Evolutionary conservation across 2,113 vertebrate genomes (phyloP).

Genomic region (Trinectes maculatus): DNA sequence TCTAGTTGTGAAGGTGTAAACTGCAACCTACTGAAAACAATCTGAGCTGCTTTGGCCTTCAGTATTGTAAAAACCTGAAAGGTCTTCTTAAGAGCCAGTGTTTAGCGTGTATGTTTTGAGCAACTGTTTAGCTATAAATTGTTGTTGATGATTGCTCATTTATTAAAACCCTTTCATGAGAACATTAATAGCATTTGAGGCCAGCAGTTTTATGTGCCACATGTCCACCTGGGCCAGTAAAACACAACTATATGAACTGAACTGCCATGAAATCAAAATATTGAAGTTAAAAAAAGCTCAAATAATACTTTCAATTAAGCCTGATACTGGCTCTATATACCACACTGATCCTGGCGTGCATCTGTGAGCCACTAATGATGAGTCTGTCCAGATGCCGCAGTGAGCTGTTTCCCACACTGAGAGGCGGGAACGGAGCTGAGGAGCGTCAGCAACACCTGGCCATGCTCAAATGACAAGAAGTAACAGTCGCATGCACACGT

Average conservation of each 20-base stretch:
- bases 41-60: no score
- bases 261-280: conserved; percentile 16
- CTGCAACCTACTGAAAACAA: no score
- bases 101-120: no score
- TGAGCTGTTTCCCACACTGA: conserved; percentile 57
- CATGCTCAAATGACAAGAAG: conserved; percentile 36
- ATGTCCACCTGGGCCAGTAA: conserved; percentile 3
- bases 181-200: no score
- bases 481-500: conserved; percentile 23
- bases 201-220: conserved; percentile 21
- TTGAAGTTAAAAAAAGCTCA: conserved; percentile 17
- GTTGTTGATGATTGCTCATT: no score
- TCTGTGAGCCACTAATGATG: conserved; percentile 68
- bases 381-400: conserved; percentile 71
- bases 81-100: no score
- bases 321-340: conserved; percentile 6
- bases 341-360: conserved; percentile 18
- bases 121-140: no score
- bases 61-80: no score
- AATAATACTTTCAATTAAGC: conserved; percentile 25
- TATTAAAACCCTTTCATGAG: no score
- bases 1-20: no score
- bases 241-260: conserved; percentile 4
- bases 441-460: conserved; percentile 69
- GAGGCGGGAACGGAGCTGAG: conserved; percentile 59